Evolutionary conservation across 2,113 vertebrate genomes (phyloP).

Genomic region (Nasalis larvatus): DNA sequence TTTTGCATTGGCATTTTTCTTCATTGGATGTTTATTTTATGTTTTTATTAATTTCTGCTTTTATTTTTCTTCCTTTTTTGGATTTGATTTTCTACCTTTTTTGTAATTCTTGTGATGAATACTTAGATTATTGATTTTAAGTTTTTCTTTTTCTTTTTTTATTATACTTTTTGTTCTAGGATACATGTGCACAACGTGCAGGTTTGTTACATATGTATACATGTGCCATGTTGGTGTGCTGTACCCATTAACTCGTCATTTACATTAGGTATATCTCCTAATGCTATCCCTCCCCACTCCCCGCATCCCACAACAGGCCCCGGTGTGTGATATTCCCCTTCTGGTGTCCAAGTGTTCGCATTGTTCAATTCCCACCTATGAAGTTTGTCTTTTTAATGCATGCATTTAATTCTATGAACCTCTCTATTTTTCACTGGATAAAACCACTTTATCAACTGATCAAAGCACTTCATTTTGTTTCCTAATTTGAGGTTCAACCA

Average conservation of each 20-base stretch:
- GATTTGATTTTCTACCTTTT: neutral
- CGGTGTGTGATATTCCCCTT: too few species aligned
- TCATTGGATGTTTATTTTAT: neutral
- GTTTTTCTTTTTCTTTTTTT: neutral
- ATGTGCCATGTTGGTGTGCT: too few species aligned
- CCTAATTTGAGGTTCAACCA: slow-evolving; percentile 81
- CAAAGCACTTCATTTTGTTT: slow-evolving; percentile 77
- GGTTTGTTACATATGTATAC: too few species aligned
- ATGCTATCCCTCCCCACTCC: too few species aligned
- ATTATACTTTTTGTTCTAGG: too few species aligned
- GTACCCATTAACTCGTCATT: too few species aligned
- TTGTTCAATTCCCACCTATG: too few species aligned
- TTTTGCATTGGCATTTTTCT: neutral
- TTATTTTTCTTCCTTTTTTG: neutral
- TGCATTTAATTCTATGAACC: neutral
- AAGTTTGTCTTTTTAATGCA: neutral
- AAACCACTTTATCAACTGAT: slow-evolving; percentile 83
- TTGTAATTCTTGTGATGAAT: neutral
- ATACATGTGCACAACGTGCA: too few species aligned
- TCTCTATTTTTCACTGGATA: slow-evolving; percentile 38
- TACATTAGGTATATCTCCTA: too few species aligned
- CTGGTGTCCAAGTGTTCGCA: too few species aligned
- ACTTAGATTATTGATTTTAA: neutral
- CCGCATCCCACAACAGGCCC: too few species aligned
- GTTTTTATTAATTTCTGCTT: neutral